Percentiles rank a stretch among this genome's conserved stretches.
Evolutionary conservation across 2,888 invertebrate genomes (phyloP).

Genomic region (Deilephila elpenor): DNA sequence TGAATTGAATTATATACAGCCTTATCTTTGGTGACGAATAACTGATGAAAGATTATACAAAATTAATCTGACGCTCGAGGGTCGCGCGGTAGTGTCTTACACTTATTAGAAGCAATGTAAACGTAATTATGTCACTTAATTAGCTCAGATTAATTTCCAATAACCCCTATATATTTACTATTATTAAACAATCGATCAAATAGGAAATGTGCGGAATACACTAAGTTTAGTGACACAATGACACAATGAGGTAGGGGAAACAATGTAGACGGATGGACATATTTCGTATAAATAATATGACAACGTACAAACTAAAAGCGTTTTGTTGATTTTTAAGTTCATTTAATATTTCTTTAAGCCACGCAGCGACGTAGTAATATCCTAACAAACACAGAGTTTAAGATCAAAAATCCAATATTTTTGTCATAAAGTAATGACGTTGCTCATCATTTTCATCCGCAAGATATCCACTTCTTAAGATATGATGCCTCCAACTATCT

Average conservation of each 20-base stretch:
- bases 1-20: slow-evolving; percentile 61
- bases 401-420: too few species aligned
- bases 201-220: slow-evolving; percentile 18
- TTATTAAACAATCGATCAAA: slow-evolving; percentile 15
- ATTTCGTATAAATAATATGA: slow-evolving; percentile 47
- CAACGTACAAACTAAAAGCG: slow-evolving; percentile 43
- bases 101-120: slow-evolving; percentile 12
- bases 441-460: too few species aligned
- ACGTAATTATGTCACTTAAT: slow-evolving; percentile 38
- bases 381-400: neutral
- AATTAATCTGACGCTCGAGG: slow-evolving; percentile 18
- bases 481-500: too few species aligned
- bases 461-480: too few species aligned
- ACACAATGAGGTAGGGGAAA: slow-evolving; percentile 81
- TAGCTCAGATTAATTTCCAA: slow-evolving; percentile 39
- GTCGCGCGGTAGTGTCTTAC: neutral
- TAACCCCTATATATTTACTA: neutral
- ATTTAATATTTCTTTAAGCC: neutral
- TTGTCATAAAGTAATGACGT: too few species aligned
- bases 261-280: slow-evolving; percentile 67
- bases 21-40: slow-evolving; percentile 76
- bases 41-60: slow-evolving; percentile 43
- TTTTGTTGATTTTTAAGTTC: slow-evolving; percentile 24
- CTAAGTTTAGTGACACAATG: slow-evolving; percentile 69
- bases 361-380: neutral